These are phyloP conservation scores for Greenwoodochromis staneri DNA, from an alignment of 2,113 vertebrate genomes.

Conservation along the genomic window DNA sequence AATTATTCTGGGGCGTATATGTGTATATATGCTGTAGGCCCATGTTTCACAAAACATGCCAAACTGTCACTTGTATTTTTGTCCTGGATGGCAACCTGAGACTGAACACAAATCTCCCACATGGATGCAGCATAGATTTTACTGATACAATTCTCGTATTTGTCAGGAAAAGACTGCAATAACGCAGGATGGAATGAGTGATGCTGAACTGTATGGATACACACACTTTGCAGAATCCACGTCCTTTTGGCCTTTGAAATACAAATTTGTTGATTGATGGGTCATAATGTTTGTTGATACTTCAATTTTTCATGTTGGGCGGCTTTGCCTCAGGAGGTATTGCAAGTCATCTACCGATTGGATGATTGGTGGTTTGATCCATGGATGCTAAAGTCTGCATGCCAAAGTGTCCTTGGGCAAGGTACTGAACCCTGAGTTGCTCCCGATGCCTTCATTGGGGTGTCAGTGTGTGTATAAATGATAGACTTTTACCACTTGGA, in stretches of 20 bases:
- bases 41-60: conserved; percentile 16
- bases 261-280: not conserved
- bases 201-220: not conserved
- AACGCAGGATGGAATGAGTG: not conserved
- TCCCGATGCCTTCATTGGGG: not conserved
- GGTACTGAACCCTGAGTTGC: not conserved
- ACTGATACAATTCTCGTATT: not conserved
- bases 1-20: conserved; percentile 44
- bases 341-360: not conserved
- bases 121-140: not conserved
- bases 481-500: not conserved
- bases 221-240: not conserved
- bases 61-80: conserved; percentile 35
- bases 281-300: not conserved
- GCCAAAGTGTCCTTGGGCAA: not conserved
- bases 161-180: not conserved
- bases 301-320: not conserved
- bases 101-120: not conserved
- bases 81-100: not conserved
- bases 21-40: not conserved
- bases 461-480: not conserved
- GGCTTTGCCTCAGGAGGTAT: not conserved
- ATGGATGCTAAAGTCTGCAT: not conserved
- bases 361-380: not conserved
- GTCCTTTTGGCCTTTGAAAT: not conserved